Evolutionary conservation across 2,888 invertebrate genomes (phyloP).

Genomic region (Acrocyrtus sp.): DNA sequence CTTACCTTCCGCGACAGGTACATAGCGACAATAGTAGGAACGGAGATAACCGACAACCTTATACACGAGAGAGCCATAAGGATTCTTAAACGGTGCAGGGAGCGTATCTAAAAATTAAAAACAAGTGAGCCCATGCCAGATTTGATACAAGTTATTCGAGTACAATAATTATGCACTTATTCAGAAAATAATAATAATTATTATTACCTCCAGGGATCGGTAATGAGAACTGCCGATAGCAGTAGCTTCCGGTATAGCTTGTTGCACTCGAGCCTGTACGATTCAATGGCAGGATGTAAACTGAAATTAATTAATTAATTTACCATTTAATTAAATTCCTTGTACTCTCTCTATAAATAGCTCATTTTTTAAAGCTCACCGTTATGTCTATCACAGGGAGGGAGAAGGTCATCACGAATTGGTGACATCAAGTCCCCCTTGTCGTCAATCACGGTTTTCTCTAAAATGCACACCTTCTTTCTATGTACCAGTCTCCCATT

Average conservation of each 20-base stretch:
- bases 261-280: constrained; percentile 10
- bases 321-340: too few species aligned
- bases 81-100: constrained; percentile 37
- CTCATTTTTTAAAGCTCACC: constrained; percentile 13
- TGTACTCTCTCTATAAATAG: too few species aligned
- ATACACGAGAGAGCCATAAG: constrained; percentile 35
- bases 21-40: constrained; percentile 38
- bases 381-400: constrained; percentile 19
- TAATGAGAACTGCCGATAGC: constrained; percentile 22
- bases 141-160: too few species aligned
- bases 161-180: too few species aligned
- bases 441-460: constrained; percentile 34
- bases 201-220: constrained; percentile 36
- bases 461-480: constrained; percentile 39
- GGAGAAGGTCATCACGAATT: constrained; percentile 33
- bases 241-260: constrained; percentile 13
- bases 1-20: constrained; percentile 38
- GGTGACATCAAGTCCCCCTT: constrained; percentile 38
- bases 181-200: too few species aligned
- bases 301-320: constrained; percentile 1
- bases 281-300: constrained; percentile 24
- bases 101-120: too few species aligned
- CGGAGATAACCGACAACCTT: constrained; percentile 38
- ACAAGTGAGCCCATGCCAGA: too few species aligned
- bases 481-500: constrained; percentile 31